Evolutionary conservation across 37 sponge, comb jelly and placozoan species (phyloP).

Genomic region (Diacarnus erythraeanus): DNA sequence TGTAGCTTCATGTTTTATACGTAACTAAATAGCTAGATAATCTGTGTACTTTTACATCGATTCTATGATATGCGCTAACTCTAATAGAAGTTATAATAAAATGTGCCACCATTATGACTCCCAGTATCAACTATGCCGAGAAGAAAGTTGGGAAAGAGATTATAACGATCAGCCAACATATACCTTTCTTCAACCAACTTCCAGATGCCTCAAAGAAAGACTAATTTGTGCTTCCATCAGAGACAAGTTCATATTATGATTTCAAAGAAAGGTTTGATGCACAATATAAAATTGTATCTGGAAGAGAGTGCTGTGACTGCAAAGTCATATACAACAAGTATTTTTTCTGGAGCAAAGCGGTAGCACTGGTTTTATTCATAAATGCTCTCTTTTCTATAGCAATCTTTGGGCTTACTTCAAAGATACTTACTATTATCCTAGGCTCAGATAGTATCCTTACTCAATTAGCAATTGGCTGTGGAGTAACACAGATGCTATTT

Average conservation of each 20-base stretch:
- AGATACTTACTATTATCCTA: slow-evolving; percentile 25
- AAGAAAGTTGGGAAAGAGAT: slow-evolving; percentile 13
- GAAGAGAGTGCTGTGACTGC: not conserved
- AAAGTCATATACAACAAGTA: slow-evolving; percentile 12
- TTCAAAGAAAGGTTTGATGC: not conserved
- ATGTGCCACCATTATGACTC: not conserved
- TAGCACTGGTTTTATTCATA: slow-evolving; percentile 14
- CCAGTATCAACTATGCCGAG: not conserved
- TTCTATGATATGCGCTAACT: too few species aligned
- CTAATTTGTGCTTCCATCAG: not conserved
- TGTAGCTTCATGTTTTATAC: too few species aligned
- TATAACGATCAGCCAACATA: not conserved
- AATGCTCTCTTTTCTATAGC: slow-evolving; percentile 48
- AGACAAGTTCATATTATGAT: not conserved
- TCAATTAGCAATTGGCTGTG: slow-evolving; percentile 7
- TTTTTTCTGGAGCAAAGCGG: slow-evolving; percentile 37
- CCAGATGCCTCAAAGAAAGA: too few species aligned
- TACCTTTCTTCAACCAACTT: not conserved
- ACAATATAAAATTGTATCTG: not conserved
- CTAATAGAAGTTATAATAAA: too few species aligned
- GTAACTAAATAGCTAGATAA: too few species aligned
- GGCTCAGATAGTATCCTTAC: slow-evolving; percentile 24
- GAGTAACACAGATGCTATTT: slow-evolving; percentile 32
- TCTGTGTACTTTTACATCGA: too few species aligned
- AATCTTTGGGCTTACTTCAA: slow-evolving; percentile 32